Evolutionary conservation across 2,888 invertebrate genomes (phyloP), one percentile per base, ranked within the genome.

Genomic region (Dorcus parallelipipedus): DNA sequence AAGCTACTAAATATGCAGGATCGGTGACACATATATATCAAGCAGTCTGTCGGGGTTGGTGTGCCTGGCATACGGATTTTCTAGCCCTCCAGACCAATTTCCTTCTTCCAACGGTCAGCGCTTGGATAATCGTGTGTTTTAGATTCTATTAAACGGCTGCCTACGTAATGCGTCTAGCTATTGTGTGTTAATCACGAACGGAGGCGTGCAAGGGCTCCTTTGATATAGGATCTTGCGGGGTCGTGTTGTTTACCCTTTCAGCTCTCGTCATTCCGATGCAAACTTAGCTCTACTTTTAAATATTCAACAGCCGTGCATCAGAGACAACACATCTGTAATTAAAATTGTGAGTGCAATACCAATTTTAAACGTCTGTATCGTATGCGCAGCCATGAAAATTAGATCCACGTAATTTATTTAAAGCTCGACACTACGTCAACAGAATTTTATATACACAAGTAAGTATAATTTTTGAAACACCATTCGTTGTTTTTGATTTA

Each of bases 21-120:
- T 71, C 69, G 70, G 71, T 71, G 73, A 73, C 74, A 75, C 71
- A 72, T 71, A 75, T 75, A 73, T 71, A 75, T 75, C 73, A 75
- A 70, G 67, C 68, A 69, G 70, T 70, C 71, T 69, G 70, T 63
- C 56, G 64, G 55, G 49, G 58, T 55, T 55, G 62, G 60, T 65
- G 64, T 61, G 64, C 55, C 56, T 52, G 64, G 71, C 70, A 71
- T 72, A 73, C 71, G 67, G 71, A 71, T 55, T 54, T 55, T 52
- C 54, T 49, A 40, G 48, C 51, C 38, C 56, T 23, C 14, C 47
- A 40, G 38, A 38, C 42, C 42, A 40, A 17, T 23, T 23, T 38
- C 39, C 54, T 38, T 39, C 57, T 54, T 56, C 55, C 47, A 39
- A 61, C 58, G 61, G 58, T 62, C 54, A 58, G 55, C 48, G 49